Percentiles rank a stretch among this genome's conserved stretches.
Evolutionary conservation across 2,888 invertebrate genomes (phyloP).

Genomic region (Andrena camellia): DNA sequence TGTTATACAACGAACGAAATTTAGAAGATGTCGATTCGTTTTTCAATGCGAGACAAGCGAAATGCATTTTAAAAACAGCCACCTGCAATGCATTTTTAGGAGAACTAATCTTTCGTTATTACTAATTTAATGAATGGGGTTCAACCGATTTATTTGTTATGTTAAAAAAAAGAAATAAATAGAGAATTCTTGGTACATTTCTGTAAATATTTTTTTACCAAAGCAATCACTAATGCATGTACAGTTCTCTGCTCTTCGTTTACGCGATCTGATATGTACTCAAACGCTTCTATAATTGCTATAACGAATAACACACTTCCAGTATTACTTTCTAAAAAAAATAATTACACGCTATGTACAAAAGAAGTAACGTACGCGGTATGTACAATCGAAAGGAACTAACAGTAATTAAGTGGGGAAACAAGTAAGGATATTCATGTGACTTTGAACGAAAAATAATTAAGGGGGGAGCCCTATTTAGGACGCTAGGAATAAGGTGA

Average conservation of each 20-base stretch:
- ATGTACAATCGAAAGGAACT: neutral
- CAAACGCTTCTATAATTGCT: slow-evolving; percentile 14
- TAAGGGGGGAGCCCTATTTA: too few relatives aligned
- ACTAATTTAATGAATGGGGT: slow-evolving; percentile 1
- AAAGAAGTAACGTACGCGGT: neutral
- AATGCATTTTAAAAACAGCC: slow-evolving; percentile 1
- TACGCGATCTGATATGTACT: neutral
- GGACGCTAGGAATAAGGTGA: too few relatives aligned
- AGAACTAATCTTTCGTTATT: slow-evolving; percentile 8
- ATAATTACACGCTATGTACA: neutral
- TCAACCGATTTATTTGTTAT: slow-evolving; percentile 5
- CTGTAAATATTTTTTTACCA: slow-evolving; percentile 6
- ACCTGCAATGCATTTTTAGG: slow-evolving; percentile 15
- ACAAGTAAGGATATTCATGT: neutral
- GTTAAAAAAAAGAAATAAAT: slow-evolving; percentile 16
- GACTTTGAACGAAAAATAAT: slow-evolving; percentile 16
- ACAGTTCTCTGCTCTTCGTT: neutral
- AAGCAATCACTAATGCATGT: neutral
- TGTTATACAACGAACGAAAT: neutral
- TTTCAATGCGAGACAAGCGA: neutral
- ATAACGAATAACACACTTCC: slow-evolving; percentile 14
- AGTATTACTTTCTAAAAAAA: neutral
- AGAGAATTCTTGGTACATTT: slow-evolving; percentile 21
- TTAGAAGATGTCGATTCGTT: neutral
- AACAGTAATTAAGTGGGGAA: neutral